A percentile compares a stretch with the other conserved stretches of the same genome.
Conservation (phyloP, 2,888 invertebrate genomes). For the Ichneumoninae sp. region DNA sequence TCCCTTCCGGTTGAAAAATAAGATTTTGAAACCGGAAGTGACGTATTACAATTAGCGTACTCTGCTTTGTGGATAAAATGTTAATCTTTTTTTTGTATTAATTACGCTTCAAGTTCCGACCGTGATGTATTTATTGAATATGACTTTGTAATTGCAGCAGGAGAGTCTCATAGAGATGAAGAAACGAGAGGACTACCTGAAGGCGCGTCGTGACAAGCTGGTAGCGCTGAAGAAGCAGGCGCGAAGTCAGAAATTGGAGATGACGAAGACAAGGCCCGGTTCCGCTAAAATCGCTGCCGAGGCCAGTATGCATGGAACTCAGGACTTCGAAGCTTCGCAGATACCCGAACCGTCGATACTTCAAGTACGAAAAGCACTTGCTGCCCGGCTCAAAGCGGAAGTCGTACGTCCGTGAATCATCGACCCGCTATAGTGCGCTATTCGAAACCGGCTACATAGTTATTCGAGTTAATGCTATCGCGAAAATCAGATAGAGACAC, state of each 20-base stretch:
- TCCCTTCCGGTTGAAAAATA: too few species aligned
- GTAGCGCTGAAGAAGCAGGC: constrained; percentile 95
- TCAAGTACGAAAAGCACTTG: constrained; percentile 93
- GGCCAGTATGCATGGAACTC: constrained; percentile 80
- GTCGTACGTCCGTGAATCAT: constrained; percentile 88
- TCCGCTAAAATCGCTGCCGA: constrained; percentile 80
- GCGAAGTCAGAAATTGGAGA: constrained; percentile 91
- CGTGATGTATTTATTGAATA: not conserved
- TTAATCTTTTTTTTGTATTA: not conserved
- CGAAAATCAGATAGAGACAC: not conserved
- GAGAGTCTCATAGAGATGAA: constrained; percentile 87
- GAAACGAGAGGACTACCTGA: constrained; percentile 93
- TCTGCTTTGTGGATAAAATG: not conserved
- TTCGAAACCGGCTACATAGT: not conserved
- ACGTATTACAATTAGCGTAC: not conserved
- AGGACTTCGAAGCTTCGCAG: constrained; percentile 75
- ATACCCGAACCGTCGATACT: constrained; percentile 86
- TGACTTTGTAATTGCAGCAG: constrained; percentile 25
- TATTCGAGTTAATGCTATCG: not conserved
- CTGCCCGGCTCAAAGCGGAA: constrained; percentile 93
- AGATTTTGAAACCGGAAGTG: not conserved
- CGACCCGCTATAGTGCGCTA: not conserved
- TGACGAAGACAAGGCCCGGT: constrained; percentile 85
- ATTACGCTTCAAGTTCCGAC: not conserved
- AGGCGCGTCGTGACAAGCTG: constrained; percentile 95